These are phyloP conservation scores for Zaprionus gabonicus DNA, from an alignment of 1,140 invertebrate genomes.

Conservation along the genomic window DNA sequence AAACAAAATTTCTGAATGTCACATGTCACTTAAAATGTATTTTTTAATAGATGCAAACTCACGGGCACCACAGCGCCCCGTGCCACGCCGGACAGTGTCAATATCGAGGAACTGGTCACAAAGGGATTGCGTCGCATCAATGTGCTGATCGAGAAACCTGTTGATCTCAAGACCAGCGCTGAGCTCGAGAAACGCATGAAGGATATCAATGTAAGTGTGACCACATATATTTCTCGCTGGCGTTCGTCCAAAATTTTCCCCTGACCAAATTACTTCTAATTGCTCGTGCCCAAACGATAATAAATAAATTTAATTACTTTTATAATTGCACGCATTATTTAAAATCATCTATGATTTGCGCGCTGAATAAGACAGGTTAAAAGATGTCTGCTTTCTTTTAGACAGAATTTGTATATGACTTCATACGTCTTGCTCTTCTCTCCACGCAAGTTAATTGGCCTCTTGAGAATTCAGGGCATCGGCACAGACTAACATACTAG, in stretches of 20 bases:
- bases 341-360: conserved; percentile 26
- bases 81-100: conserved; percentile 64
- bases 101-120: conserved; percentile 78
- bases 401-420: conserved; percentile 19
- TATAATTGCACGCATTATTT: conserved; percentile 57
- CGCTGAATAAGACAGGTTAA: conserved; percentile 2
- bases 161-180: conserved; percentile 71
- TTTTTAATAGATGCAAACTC: conserved; percentile 58
- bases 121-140: conserved; percentile 81
- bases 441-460: conserved; percentile 74
- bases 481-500: conserved; percentile 56
- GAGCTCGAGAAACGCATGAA: conserved; percentile 78
- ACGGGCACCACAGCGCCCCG: conserved; percentile 43
- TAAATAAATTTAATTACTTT: conserved; percentile 37
- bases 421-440: conserved; percentile 17
- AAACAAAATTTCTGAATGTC: not conserved
- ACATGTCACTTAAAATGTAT: not conserved
- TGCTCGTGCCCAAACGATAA: conserved; percentile 22
- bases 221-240: conserved; percentile 23
- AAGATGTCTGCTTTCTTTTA: not conserved
- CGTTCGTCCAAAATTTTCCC: conserved; percentile 31
- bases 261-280: conserved; percentile 26
- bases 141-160: conserved; percentile 79
- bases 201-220: conserved; percentile 80
- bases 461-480: conserved; percentile 68